Percentiles rank a stretch among this genome's conserved stretches.
These are phyloP conservation scores for Calonectris borealis DNA, from an alignment of 2,113 vertebrate species.

Conservation along the genomic window DNA sequence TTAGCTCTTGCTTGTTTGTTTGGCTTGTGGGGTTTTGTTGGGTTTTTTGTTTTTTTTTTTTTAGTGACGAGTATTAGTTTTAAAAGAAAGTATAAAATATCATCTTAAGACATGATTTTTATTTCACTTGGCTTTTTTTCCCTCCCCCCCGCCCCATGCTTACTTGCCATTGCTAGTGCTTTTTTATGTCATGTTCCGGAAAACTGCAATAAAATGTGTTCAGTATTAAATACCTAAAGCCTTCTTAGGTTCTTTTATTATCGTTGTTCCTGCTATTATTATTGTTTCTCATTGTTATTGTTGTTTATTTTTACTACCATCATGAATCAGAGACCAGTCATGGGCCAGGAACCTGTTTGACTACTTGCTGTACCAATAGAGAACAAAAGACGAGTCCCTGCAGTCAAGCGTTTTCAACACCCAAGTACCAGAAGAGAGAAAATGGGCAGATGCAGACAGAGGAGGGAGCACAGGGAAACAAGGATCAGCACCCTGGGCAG, in stretches of 20 bases:
- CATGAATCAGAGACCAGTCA: background rate
- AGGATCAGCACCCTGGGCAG: background rate
- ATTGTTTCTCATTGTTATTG: background rate
- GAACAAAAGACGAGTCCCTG: background rate
- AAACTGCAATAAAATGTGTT: background rate
- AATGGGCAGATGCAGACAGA: background rate
- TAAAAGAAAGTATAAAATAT: background rate
- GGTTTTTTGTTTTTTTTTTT: background rate
- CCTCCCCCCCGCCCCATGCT: accelerated
- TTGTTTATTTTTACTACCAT: background rate
- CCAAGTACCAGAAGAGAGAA: background rate
- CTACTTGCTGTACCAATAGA: background rate
- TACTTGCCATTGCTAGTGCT: background rate
- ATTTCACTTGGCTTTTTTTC: background rate
- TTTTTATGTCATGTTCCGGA: background rate
- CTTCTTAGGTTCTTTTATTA: background rate
- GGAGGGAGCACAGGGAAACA: background rate
- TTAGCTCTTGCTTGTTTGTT: conserved; percentile 1
- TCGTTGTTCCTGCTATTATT: background rate
- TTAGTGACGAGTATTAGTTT: background rate
- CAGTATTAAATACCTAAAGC: background rate
- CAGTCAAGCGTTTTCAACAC: background rate
- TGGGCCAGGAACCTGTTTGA: background rate
- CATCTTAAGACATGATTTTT: background rate
- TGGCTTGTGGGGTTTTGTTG: background rate